These are phyloP conservation scores for Agapostemon virescens DNA, from an alignment of 2,888 invertebrate genomes.

Conservation along the genomic window DNA sequence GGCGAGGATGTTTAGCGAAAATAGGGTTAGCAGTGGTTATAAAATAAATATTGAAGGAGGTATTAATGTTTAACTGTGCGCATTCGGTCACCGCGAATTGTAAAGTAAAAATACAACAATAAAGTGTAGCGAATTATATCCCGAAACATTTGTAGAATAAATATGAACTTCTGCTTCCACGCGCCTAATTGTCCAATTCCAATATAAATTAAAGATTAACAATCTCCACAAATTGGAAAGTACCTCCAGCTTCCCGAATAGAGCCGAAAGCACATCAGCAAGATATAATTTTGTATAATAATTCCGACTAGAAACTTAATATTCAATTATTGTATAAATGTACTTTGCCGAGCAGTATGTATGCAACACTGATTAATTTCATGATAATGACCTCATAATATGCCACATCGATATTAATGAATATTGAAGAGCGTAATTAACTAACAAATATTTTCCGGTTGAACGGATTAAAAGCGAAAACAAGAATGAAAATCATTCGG, in stretches of 20 bases:
- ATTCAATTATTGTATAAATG: conserved; percentile 1
- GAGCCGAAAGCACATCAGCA: not conserved
- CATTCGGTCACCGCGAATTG: not conserved
- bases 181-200: not conserved
- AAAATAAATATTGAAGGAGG: not conserved
- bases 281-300: not conserved
- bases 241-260: not conserved
- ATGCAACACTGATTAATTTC: not conserved
- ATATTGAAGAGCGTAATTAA: not conserved
- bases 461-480: not conserved
- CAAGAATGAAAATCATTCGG: not conserved
- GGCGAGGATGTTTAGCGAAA: not conserved
- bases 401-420: not conserved
- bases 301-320: not conserved
- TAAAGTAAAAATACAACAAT: not conserved
- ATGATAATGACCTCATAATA: not conserved
- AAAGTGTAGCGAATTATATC: not conserved
- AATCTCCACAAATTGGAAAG: not conserved
- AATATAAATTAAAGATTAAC: not conserved
- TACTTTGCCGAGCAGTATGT: not conserved
- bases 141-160: not conserved
- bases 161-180: not conserved
- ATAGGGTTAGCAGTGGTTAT: not conserved
- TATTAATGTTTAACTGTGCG: not conserved
- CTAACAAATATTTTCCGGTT: not conserved